Percentiles rank a stretch among this genome's conserved stretches.
Conservation (phyloP, 2,113 vertebrate species). For the Hydropotes inermis region DNA sequence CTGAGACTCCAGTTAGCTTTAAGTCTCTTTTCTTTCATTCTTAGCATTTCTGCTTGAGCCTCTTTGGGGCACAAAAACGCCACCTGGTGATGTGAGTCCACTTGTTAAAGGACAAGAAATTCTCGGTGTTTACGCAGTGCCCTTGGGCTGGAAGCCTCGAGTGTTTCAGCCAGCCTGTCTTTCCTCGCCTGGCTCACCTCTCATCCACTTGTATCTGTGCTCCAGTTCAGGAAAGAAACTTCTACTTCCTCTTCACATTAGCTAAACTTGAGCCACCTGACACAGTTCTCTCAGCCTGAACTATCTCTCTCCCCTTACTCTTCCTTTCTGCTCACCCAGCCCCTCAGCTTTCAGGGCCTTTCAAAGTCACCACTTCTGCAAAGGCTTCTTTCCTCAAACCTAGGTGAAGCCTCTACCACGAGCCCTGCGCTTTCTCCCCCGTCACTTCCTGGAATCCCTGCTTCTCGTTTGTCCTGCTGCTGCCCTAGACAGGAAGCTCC, state of each 20-base stretch:
- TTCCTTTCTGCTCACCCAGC: background rate
- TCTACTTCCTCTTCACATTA: background rate
- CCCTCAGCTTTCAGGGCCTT: background rate
- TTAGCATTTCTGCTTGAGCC: background rate
- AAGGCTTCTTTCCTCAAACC: background rate
- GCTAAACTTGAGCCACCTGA: background rate
- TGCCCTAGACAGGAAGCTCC: background rate
- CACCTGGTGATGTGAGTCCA: background rate
- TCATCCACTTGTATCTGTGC: background rate
- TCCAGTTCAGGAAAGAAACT: background rate
- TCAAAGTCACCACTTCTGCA: background rate
- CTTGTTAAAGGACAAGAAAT: background rate
- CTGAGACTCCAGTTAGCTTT: background rate
- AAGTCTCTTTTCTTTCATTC: background rate
- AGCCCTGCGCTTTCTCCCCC: background rate
- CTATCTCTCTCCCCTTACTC: accelerated
- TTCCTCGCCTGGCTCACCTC: background rate
- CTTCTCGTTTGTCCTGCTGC: background rate
- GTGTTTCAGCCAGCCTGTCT: background rate
- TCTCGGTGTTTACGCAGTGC: background rate
- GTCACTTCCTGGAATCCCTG: background rate
- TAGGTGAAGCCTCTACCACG: background rate
- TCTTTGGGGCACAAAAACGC: background rate
- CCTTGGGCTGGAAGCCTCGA: background rate
- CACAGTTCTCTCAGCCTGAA: background rate